A percentile compares a stretch with the other conserved stretches of the same genome.
Conservation (phyloP, 1,140 invertebrate genomes). For the Scylla paramamosain region DNA sequence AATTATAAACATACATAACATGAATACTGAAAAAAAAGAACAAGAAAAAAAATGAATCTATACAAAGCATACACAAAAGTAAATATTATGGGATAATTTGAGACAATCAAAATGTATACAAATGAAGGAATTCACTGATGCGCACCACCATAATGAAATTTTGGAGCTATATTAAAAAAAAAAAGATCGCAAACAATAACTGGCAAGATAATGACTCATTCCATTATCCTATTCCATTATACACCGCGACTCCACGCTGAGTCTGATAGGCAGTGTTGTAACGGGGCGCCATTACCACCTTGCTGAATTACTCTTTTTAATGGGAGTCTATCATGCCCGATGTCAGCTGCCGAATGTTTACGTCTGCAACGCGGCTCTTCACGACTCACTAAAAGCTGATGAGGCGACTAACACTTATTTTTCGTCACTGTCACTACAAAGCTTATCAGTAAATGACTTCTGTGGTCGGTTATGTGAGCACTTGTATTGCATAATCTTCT, state of each 20-base stretch:
- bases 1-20: too few species aligned
- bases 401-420: background rate
- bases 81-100: background rate
- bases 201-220: background rate
- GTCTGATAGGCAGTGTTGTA: constrained; percentile 6
- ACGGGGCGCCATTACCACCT: background rate
- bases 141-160: background rate
- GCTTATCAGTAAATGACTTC: background rate
- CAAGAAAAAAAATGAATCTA: too few species aligned
- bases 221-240: background rate
- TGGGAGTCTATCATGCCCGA: background rate
- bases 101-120: background rate
- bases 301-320: background rate
- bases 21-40: too few species aligned
- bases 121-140: background rate
- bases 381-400: background rate
- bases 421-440: background rate
- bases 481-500: background rate
- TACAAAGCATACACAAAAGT: background rate
- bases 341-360: background rate
- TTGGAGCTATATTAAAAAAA: background rate
- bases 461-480: background rate
- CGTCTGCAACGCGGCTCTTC: background rate
- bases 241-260: background rate
- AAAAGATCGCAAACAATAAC: background rate